Evolutionary conservation across 1,140 invertebrate species (phyloP).

Genomic region (Harpegnathos saltator): DNA sequence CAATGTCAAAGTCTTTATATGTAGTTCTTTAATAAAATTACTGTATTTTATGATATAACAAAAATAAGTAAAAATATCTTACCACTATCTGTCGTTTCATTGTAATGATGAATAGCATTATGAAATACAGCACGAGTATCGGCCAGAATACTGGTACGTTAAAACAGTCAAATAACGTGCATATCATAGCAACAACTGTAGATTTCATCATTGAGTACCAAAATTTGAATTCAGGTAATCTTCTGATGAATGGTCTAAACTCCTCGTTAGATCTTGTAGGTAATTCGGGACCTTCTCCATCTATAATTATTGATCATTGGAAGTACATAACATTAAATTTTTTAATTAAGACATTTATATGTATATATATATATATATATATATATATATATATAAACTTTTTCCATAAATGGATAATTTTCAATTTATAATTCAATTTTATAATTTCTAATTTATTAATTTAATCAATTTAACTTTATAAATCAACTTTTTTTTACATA

Average conservation of each 20-base stretch:
- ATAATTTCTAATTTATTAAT: slow-evolving; percentile 10
- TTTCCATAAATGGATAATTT: too few species aligned
- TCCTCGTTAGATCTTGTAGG: slow-evolving; percentile 98
- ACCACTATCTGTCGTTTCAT: slow-evolving; percentile 99
- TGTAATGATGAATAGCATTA: slow-evolving; percentile 98
- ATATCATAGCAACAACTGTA: slow-evolving; percentile 95
- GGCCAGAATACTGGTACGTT: slow-evolving; percentile 99
- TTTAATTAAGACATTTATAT: not conserved
- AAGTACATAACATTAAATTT: not conserved
- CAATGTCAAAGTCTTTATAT: not conserved
- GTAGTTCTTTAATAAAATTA: not conserved
- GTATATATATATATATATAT: not conserved
- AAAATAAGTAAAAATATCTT: slow-evolving; percentile 75
- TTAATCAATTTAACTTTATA: slow-evolving; percentile 13
- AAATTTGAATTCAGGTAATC: slow-evolving; percentile 99
- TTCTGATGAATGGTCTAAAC: slow-evolving; percentile 98
- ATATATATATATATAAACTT: too few species aligned
- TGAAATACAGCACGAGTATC: slow-evolving; percentile 99
- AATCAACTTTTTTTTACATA: not conserved
- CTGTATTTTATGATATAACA: slow-evolving; percentile 23
- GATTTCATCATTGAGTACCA: slow-evolving; percentile 99
- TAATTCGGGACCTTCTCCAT: slow-evolving; percentile 95
- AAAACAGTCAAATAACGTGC: slow-evolving; percentile 99
- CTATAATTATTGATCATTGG: slow-evolving; percentile 76
- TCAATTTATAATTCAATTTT: not conserved